phyloP scores from a whole-genome alignment of 2,888 invertebrate species.

The Habrosyne pyritoides region DNA sequence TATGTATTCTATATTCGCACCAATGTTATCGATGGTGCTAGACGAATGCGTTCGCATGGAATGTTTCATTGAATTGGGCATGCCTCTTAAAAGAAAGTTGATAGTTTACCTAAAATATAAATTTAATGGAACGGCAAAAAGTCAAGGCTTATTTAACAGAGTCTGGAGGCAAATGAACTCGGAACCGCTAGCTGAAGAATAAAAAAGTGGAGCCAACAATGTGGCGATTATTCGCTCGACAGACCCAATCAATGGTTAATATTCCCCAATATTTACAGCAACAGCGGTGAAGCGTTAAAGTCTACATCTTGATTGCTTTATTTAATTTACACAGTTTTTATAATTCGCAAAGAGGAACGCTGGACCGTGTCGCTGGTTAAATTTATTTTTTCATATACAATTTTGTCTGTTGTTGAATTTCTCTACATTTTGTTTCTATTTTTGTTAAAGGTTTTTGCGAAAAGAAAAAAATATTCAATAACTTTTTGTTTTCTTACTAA shows the following conservation, averaged over 20 bases:
- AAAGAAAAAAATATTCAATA: not conserved
- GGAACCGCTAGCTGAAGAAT: constrained; percentile 60
- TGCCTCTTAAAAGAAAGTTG: constrained; percentile 37
- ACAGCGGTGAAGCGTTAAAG: constrained; percentile 54
- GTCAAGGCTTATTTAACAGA: constrained; percentile 49
- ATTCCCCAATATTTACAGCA: constrained; percentile 55
- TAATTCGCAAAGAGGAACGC: constrained; percentile 40
- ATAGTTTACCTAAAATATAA: constrained; percentile 24
- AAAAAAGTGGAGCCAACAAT: constrained; percentile 60
- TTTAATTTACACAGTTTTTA: constrained; percentile 69
- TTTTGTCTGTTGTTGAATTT: constrained; percentile 38
- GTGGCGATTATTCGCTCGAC: constrained; percentile 60
- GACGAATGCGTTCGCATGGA: not conserved
- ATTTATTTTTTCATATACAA: constrained; percentile 46
- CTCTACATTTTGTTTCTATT: constrained; percentile 24
- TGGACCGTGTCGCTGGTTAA: constrained; percentile 41
- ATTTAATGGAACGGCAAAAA: constrained; percentile 43
- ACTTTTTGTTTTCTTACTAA: not conserved
- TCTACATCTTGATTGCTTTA: constrained; percentile 70
- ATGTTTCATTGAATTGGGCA: not conserved
- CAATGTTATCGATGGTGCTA: not conserved
- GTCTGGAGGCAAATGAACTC: constrained; percentile 64
- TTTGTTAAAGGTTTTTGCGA: constrained; percentile 2
- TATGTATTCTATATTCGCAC: constrained; percentile 2
- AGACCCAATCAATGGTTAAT: constrained; percentile 55